These are phyloP conservation scores for Temnothorax longispinosus DNA, from an alignment of 1,140 invertebrate genomes.

Conservation along the genomic window DNA sequence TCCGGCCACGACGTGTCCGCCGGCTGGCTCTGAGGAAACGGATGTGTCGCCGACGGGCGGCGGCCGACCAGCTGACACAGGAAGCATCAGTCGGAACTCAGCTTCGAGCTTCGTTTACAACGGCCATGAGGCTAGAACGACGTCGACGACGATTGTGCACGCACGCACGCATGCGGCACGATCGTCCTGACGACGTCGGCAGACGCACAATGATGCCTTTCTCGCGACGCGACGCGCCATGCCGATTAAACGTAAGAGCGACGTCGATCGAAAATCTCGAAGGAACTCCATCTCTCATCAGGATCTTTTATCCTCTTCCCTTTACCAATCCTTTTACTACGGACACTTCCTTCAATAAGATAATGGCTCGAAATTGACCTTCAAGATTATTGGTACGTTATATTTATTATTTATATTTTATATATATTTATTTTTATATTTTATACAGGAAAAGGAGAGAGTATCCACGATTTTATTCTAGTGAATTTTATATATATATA, in stretches of 20 bases:
- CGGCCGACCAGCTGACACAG: constrained; percentile 30
- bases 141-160: constrained; percentile 38
- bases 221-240: constrained; percentile 69
- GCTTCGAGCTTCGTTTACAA: constrained; percentile 59
- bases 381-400: neutral
- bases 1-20: constrained; percentile 88
- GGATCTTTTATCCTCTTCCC: constrained; percentile 1
- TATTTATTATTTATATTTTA: constrained; percentile 28
- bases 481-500: neutral
- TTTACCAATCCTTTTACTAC: constrained; percentile 2
- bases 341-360: neutral
- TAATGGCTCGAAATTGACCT: neutral
- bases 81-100: constrained; percentile 33
- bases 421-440: constrained; percentile 29
- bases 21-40: constrained; percentile 87
- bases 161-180: neutral
- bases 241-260: constrained; percentile 59
- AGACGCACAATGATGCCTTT: constrained; percentile 84
- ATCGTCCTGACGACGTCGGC: constrained; percentile 63
- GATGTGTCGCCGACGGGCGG: constrained; percentile 54
- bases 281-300: constrained; percentile 41
- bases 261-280: constrained; percentile 56
- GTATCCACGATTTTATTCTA: neutral
- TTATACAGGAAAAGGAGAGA: neutral
- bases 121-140: constrained; percentile 58